Conservation (phyloP, 1,140 invertebrate genomes). For the Theocolax elegans region DNA sequence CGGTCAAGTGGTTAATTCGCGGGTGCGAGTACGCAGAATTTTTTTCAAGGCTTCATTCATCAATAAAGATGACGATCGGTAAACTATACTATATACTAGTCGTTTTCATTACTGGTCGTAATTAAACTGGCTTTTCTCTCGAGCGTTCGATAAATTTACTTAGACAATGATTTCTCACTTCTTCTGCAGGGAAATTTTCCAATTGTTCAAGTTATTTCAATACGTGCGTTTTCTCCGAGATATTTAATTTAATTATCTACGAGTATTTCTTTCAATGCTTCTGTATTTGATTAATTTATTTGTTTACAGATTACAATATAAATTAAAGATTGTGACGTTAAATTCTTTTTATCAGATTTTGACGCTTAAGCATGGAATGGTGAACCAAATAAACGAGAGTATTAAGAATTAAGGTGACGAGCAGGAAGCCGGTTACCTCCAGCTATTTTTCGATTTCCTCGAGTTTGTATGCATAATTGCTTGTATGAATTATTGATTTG, state of each 20-base stretch:
- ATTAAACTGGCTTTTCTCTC: neutral
- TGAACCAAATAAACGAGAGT: too few species aligned
- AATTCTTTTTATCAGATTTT: neutral
- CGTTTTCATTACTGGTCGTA: too few species aligned
- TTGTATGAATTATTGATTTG: too few species aligned
- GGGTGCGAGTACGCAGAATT: neutral
- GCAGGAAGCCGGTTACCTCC: too few species aligned
- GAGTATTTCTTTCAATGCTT: too few species aligned
- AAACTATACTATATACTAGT: neutral
- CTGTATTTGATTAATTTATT: too few species aligned
- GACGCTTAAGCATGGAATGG: too few species aligned
- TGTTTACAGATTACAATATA: neutral
- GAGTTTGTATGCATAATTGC: too few species aligned
- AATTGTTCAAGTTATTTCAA: neutral
- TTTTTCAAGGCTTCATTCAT: neutral
- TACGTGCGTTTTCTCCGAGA: neutral
- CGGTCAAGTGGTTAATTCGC: neutral
- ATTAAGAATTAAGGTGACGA: too few species aligned
- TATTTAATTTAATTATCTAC: neutral
- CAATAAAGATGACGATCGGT: neutral
- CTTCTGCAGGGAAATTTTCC: neutral
- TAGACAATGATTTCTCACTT: neutral
- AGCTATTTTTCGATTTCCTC: too few species aligned
- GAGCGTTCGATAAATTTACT: neutral
- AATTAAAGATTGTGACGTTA: neutral